phyloP scores from a whole-genome alignment of 2,888 invertebrate species.

The Allolobophora icterica region DNA sequence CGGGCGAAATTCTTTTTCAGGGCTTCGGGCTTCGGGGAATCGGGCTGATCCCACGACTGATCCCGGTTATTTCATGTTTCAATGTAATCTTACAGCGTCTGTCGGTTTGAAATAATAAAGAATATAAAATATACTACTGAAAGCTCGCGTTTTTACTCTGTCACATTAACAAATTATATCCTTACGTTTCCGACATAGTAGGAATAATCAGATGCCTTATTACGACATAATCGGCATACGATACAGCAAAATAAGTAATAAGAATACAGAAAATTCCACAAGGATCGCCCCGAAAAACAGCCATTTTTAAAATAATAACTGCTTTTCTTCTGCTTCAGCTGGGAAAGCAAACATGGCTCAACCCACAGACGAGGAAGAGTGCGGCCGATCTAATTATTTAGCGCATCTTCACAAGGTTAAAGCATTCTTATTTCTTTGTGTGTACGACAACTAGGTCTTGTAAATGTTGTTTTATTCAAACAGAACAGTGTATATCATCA shows the following conservation, averaged over 20 bases:
- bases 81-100: too few species aligned
- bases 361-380: not conserved
- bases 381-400: not conserved
- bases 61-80: too few species aligned
- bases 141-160: not conserved
- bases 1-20: too few species aligned
- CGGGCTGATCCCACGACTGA: too few species aligned
- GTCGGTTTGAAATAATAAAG: too few species aligned
- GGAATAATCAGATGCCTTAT: constrained; percentile 82
- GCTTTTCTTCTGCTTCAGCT: not conserved
- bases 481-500: too few species aligned
- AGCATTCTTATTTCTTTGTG: too few species aligned
- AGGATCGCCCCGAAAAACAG: constrained; percentile 79
- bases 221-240: constrained; percentile 87
- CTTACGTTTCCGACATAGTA: constrained; percentile 79
- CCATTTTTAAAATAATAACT: constrained; percentile 50
- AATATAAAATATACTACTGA: too few species aligned
- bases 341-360: not conserved
- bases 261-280: constrained; percentile 83
- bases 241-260: constrained; percentile 79
- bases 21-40: too few species aligned
- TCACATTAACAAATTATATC: not conserved
- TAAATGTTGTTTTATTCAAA: too few species aligned
- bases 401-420: not conserved
- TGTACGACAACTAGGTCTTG: too few species aligned